A percentile compares a stretch with the other conserved stretches of the same genome.
Conservation (phyloP, 2,113 vertebrate species). For the Rhadina sibilatrix region DNA sequence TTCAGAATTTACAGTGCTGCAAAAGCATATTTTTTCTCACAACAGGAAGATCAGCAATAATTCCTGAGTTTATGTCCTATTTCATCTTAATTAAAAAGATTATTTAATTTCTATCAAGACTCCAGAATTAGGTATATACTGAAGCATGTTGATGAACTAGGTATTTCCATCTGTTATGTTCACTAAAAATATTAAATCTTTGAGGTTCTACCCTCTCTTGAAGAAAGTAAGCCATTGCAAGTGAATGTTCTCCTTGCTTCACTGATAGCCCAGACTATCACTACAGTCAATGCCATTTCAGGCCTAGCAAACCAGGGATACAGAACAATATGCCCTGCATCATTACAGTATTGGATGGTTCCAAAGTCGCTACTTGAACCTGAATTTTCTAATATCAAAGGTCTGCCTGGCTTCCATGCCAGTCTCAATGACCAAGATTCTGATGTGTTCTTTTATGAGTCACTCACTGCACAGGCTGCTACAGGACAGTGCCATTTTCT, state of each 20-base stretch:
- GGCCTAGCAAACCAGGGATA: background rate
- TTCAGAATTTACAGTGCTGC: background rate
- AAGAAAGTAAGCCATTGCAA: background rate
- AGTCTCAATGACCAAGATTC: background rate
- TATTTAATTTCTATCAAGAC: background rate
- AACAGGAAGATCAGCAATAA: background rate
- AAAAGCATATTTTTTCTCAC: background rate
- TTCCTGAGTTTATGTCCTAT: background rate
- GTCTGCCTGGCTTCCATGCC: background rate
- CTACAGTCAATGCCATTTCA: background rate
- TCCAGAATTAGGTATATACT: background rate
- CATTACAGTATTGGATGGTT: background rate
- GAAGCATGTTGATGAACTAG: background rate
- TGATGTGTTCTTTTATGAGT: background rate
- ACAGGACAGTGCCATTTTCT: background rate
- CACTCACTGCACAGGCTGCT: background rate
- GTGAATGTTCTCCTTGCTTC: background rate
- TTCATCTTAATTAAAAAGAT: background rate
- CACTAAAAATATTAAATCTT: background rate
- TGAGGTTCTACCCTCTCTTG: background rate
- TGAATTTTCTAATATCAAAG: background rate
- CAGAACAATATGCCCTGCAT: background rate
- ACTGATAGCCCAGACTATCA: background rate
- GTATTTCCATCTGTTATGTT: background rate
- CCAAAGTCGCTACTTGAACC: background rate